These are phyloP conservation scores for Gryllus longicercus DNA, from an alignment of 2,888 invertebrate genomes.

Conservation along the genomic window DNA sequence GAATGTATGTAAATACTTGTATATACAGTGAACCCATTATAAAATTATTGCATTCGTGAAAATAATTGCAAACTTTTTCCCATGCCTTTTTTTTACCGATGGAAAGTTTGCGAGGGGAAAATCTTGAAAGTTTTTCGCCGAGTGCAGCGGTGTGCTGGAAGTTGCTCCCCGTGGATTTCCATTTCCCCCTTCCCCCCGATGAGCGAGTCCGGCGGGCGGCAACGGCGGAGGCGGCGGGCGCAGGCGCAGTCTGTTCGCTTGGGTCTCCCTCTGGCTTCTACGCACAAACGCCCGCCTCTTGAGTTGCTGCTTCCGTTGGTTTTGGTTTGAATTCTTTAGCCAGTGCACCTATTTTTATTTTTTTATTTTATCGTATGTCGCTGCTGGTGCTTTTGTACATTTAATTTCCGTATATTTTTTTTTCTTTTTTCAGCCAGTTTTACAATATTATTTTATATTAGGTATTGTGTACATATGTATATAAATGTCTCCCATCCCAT, in stretches of 20 bases:
- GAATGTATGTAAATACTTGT: too few relatives aligned
- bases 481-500: too few relatives aligned
- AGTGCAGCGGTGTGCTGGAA: too few relatives aligned
- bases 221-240: background rate
- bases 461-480: background rate
- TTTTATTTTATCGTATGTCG: constrained; percentile 19
- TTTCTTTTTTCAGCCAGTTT: constrained; percentile 18
- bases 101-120: too few relatives aligned
- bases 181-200: constrained; percentile 45
- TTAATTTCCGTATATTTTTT: background rate
- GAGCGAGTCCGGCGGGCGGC: background rate
- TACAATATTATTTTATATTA: background rate
- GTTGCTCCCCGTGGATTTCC: constrained; percentile 47
- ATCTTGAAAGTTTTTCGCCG: too few relatives aligned
- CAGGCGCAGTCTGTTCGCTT: background rate
- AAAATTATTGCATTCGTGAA: too few relatives aligned
- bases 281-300: background rate
- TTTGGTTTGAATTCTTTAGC: background rate
- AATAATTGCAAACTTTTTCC: too few relatives aligned
- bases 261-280: background rate
- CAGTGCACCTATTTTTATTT: background rate
- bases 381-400: background rate
- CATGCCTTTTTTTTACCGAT: too few relatives aligned
- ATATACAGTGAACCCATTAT: too few relatives aligned
- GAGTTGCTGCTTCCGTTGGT: background rate